These are phyloP conservation scores for Sparus aurata DNA, from an alignment of 2,797 vertebrate species.

Conservation along the genomic window DNA sequence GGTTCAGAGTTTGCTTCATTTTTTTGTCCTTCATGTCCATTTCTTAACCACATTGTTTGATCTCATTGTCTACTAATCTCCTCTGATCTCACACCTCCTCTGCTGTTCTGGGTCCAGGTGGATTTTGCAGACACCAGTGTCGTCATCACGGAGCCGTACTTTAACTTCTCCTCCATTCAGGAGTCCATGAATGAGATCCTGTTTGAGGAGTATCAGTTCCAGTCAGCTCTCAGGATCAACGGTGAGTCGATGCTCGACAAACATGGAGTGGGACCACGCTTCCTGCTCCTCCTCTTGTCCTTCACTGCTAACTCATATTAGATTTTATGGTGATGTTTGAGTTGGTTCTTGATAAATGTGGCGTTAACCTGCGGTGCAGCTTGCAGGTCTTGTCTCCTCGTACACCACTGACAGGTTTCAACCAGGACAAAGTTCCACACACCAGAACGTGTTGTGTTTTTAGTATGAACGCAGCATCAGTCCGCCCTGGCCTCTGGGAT, in stretches of 20 bases:
- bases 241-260: slow-evolving; percentile 80
- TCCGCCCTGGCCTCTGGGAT: too few relatives aligned
- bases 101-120: slow-evolving; percentile 83
- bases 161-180: slow-evolving; percentile 98
- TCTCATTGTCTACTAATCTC: not conserved
- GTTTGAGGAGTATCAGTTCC: slow-evolving; percentile 99
- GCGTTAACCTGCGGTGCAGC: too few relatives aligned
- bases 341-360: too few relatives aligned
- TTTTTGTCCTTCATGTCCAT: fast-evolving
- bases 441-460: too few relatives aligned
- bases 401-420: too few relatives aligned
- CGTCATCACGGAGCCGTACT: slow-evolving; percentile 97
- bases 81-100: not conserved
- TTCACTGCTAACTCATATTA: not conserved
- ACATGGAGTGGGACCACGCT: not conserved
- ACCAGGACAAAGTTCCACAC: too few relatives aligned
- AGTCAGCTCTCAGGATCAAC: slow-evolving; percentile 94
- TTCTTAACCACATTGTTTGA: not conserved
- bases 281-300: not conserved
- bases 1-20: slow-evolving; percentile 75
- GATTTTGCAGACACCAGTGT: slow-evolving; percentile 96
- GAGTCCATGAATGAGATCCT: slow-evolving; percentile 99
- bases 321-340: too few relatives aligned
- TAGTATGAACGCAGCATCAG: too few relatives aligned
- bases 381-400: too few relatives aligned